A percentile compares a stretch with the other conserved stretches of the same genome.
phyloP scores from a whole-genome alignment of 2,797 vertebrate species.

The Ctenopoma multispine region DNA sequence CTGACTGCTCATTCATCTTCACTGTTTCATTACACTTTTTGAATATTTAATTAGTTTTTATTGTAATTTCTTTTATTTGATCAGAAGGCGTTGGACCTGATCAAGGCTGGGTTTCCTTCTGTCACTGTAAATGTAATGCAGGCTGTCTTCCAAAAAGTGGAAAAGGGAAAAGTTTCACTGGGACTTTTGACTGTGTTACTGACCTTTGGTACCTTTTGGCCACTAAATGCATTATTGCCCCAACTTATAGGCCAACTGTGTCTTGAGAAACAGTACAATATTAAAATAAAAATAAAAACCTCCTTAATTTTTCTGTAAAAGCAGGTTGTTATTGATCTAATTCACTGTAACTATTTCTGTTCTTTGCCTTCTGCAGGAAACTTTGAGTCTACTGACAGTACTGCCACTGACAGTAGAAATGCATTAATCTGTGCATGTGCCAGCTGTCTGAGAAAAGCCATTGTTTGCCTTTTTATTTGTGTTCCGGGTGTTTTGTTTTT shows the following conservation, averaged over 20 bases:
- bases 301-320: background rate
- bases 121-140: conserved; percentile 30
- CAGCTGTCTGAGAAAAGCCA: conserved; percentile 18
- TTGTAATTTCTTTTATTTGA: too few species aligned
- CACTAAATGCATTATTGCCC: background rate
- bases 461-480: conserved; percentile 22
- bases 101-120: conserved; percentile 7
- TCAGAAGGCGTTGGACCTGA: conserved; percentile 3
- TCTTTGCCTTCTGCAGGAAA: conserved; percentile 20
- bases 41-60: too few species aligned
- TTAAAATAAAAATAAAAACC: too few species aligned
- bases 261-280: conserved; percentile 4
- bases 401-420: background rate
- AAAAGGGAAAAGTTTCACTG: conserved; percentile 3
- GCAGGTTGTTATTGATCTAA: background rate
- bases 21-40: too few species aligned
- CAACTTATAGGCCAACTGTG: conserved; percentile 12
- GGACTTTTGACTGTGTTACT: conserved; percentile 1
- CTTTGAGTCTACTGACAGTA: background rate
- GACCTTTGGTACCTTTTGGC: conserved; percentile 2
- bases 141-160: too few species aligned
- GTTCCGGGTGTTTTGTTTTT: conserved; percentile 23
- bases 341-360: background rate
- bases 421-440: background rate
- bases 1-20: too few species aligned